A percentile compares a stretch with the other conserved stretches of the same genome.
Conservation (phyloP, 2,797 vertebrate genomes). For the Neopelma chrysocephalum region DNA sequence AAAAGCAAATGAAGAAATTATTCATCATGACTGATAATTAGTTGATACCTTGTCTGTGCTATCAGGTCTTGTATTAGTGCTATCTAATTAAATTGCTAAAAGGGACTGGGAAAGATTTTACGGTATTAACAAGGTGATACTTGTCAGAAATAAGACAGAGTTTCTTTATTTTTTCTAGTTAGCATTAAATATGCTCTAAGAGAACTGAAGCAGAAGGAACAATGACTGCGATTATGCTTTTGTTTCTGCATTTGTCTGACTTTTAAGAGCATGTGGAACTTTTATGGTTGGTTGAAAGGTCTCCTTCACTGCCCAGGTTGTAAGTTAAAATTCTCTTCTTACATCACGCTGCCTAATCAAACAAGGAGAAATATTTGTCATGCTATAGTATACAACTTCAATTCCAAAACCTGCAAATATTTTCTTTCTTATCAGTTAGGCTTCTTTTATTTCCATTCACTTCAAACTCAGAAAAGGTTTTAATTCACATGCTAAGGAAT, state of each 20-base stretch:
- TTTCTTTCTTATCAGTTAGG: not conserved
- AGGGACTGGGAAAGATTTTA: not conserved
- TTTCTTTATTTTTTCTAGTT: rapidly evolving
- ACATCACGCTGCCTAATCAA: not conserved
- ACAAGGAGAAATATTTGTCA: not conserved
- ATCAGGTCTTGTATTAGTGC: not conserved
- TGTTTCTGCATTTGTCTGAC: not conserved
- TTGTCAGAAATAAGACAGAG: not conserved
- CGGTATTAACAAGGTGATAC: rapidly evolving
- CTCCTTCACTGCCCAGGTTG: not conserved
- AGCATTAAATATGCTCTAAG: not conserved
- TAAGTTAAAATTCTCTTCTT: not conserved
- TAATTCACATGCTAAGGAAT: not conserved
- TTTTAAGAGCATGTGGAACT: not conserved
- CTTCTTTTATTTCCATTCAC: not conserved
- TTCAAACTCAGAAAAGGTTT: not conserved
- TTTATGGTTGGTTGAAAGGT: too few relatives aligned
- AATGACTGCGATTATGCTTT: not conserved
- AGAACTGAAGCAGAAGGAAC: not conserved
- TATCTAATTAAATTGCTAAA: not conserved
- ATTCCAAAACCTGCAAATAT: not conserved
- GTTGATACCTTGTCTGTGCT: not conserved
- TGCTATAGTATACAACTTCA: rapidly evolving
- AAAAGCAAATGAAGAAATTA: not conserved
- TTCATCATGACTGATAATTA: rapidly evolving